phyloP scores from a whole-genome alignment of 2,797 vertebrate genomes.

The Urophycis tenuis region DNA sequence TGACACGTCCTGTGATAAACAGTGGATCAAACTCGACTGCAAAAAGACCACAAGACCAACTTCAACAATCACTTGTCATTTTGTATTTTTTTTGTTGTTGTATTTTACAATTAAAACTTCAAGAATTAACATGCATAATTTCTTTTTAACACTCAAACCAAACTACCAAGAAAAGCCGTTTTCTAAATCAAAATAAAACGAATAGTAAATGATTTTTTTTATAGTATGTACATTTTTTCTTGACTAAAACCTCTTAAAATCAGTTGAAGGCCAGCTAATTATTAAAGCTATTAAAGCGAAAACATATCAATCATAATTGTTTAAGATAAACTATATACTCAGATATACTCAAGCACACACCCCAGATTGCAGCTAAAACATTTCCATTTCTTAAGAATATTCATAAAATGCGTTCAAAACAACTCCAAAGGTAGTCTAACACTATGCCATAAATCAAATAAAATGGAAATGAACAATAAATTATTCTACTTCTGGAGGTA shows the following conservation, averaged over 20 bases:
- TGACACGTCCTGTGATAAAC: background rate
- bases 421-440: slow-evolving; percentile 62
- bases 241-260: slow-evolving; percentile 55
- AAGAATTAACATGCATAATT: slow-evolving; percentile 72
- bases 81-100: slow-evolving; percentile 70
- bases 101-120: slow-evolving; percentile 73
- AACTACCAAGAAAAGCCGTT: slow-evolving; percentile 60
- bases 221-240: slow-evolving; percentile 69
- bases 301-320: slow-evolving; percentile 53
- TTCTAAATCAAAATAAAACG: slow-evolving; percentile 47
- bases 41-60: slow-evolving; percentile 46
- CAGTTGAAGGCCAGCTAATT: slow-evolving; percentile 42
- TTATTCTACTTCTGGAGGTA: slow-evolving; percentile 62
- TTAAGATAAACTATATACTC: slow-evolving; percentile 56
- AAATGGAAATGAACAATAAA: slow-evolving; percentile 63
- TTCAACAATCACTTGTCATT: slow-evolving; percentile 69
- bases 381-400: slow-evolving; percentile 34
- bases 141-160: slow-evolving; percentile 67
- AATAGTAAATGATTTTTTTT: slow-evolving; percentile 66
- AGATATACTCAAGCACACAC: slow-evolving; percentile 55
- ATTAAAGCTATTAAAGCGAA: slow-evolving; percentile 62
- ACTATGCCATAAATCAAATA: slow-evolving; percentile 65
- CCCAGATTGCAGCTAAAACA: slow-evolving; percentile 55
- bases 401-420: slow-evolving; percentile 57
- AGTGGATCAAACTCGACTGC: background rate